Percentiles rank a stretch among this genome's conserved stretches.
phyloP scores from a whole-genome alignment of 2,888 invertebrate genomes.

The Tethea ocularis region DNA sequence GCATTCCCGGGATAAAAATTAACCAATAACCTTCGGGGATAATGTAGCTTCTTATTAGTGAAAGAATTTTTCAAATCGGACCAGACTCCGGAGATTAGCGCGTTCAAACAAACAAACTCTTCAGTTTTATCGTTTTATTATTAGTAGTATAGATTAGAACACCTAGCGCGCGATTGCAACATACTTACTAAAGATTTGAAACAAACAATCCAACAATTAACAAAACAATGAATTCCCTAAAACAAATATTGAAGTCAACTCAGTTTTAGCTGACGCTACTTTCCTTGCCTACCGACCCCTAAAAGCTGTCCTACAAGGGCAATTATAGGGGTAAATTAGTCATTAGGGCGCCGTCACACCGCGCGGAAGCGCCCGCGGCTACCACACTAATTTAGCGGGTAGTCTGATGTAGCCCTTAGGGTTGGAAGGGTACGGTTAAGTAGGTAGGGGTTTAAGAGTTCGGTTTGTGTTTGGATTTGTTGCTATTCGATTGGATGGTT shows the following conservation, averaged over 20 bases:
- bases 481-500: not conserved
- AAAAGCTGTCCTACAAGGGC: slow-evolving; percentile 42
- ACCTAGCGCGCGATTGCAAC: too few relatives aligned
- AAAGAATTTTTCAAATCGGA: too few relatives aligned
- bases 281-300: not conserved
- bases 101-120: too few relatives aligned
- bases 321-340: slow-evolving; percentile 52
- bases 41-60: too few relatives aligned
- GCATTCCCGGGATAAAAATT: too few relatives aligned
- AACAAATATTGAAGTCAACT: not conserved
- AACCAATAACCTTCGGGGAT: too few relatives aligned
- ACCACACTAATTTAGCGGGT: slow-evolving; percentile 49
- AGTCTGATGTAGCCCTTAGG: slow-evolving; percentile 10
- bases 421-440: not conserved
- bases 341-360: slow-evolving; percentile 33
- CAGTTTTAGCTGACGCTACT: not conserved
- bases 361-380: slow-evolving; percentile 37
- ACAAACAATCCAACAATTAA: too few relatives aligned
- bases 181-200: too few relatives aligned
- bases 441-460: not conserved
- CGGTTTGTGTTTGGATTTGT: not conserved
- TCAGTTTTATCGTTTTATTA: too few relatives aligned
- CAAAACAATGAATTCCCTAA: too few relatives aligned
- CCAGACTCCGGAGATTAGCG: too few relatives aligned
- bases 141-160: too few relatives aligned